A percentile compares a stretch with the other conserved stretches of the same genome.
These are phyloP conservation scores for Propithecus perrieri DNA, from an alignment of 2,797 vertebrate genomes.

Conservation along the genomic window DNA sequence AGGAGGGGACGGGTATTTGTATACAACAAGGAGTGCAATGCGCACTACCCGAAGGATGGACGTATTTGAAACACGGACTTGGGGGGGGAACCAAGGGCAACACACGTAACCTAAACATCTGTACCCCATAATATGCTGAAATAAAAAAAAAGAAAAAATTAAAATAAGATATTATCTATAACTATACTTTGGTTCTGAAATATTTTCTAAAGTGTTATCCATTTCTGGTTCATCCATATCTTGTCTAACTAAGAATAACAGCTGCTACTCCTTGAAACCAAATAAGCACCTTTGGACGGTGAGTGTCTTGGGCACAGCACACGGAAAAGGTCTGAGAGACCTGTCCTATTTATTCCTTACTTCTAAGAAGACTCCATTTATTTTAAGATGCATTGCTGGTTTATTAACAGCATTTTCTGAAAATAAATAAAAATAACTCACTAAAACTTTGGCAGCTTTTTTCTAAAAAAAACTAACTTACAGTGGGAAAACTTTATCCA, in stretches of 20 bases:
- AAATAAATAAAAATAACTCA: not conserved
- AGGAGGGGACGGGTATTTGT: too few species aligned
- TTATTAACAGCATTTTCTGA: not conserved
- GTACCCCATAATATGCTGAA: too few species aligned
- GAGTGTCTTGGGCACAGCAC: fast-evolving
- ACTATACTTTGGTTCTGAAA: not conserved
- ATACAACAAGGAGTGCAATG: too few species aligned
- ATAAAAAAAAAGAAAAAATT: too few species aligned
- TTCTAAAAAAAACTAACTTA: not conserved
- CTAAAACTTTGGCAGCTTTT: not conserved
- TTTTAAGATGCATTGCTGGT: not conserved
- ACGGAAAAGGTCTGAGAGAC: not conserved
- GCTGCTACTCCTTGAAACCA: not conserved
- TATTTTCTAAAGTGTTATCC: not conserved
- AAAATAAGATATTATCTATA: not conserved
- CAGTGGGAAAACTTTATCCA: not conserved
- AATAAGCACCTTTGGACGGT: fast-evolving
- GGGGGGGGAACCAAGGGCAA: too few species aligned
- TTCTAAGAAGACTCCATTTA: not conserved
- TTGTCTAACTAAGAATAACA: not conserved
- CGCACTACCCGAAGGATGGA: too few species aligned
- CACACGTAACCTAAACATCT: too few species aligned
- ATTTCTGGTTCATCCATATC: not conserved
- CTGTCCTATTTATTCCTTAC: too few species aligned
- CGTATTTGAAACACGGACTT: too few species aligned